These are phyloP conservation scores for Alethe castanea DNA, from an alignment of 2,113 vertebrate genomes.

Conservation along the genomic window DNA sequence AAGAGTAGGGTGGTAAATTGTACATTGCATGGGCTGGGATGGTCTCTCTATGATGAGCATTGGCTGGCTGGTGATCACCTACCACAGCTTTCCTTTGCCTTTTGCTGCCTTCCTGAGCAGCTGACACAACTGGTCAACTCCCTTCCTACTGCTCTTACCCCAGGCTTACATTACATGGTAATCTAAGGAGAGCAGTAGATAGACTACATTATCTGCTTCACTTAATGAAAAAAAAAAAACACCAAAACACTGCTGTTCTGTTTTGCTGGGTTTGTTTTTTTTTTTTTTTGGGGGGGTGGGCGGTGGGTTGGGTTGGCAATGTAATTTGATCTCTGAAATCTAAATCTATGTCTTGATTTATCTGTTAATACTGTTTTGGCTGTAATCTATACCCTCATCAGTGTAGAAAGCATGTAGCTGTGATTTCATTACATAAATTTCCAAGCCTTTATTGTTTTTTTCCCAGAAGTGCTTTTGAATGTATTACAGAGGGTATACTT, in stretches of 20 bases:
- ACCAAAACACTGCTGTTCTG: neutral
- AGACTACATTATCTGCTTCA: neutral
- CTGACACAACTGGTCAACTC: neutral
- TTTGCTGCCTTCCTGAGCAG: neutral
- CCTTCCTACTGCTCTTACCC: neutral
- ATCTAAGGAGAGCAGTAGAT: neutral
- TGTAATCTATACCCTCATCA: neutral
- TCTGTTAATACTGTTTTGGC: neutral
- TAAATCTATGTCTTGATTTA: neutral
- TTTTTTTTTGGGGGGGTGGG: neutral
- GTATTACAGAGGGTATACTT: neutral
- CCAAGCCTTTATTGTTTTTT: neutral
- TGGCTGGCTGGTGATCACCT: neutral
- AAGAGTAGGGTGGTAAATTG: fast-evolving
- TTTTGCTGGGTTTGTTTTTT: neutral
- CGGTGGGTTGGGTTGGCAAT: neutral
- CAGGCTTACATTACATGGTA: neutral
- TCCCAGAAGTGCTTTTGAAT: neutral
- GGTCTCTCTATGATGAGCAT: neutral
- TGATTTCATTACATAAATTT: neutral
- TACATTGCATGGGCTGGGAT: neutral
- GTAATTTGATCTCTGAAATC: neutral
- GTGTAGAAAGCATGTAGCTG: neutral
- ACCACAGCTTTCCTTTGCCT: neutral
- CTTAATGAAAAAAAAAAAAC: neutral